Conservation (phyloP, 2,113 vertebrate species). For the Odontophorus gujanensis region DNA sequence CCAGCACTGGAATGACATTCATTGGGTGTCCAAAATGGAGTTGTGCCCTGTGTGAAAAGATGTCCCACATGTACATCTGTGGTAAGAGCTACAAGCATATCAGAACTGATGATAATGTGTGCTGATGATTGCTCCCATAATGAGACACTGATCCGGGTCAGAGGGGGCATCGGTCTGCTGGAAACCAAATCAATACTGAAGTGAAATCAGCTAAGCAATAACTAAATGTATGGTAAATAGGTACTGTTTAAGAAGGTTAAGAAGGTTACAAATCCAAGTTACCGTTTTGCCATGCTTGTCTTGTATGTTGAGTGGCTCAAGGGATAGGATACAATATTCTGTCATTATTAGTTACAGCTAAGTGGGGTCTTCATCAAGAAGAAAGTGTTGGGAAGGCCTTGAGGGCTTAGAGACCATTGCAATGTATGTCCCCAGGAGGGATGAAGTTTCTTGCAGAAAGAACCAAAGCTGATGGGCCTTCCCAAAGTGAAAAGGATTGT, state of each 20-base stretch:
- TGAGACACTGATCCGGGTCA: not conserved
- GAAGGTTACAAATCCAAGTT: not conserved
- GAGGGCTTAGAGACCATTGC: not conserved
- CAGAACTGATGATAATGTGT: not conserved
- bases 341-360: not conserved
- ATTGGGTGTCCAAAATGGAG: not conserved
- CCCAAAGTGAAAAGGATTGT: not conserved
- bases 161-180: not conserved
- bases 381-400: not conserved
- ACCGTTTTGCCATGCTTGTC: not conserved
- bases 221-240: not conserved
- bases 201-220: not conserved
- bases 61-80: not conserved
- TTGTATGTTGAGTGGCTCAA: not conserved
- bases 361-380: not conserved
- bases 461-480: not conserved
- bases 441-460: not conserved
- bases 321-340: not conserved
- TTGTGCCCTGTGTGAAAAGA: fast-evolving
- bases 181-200: not conserved
- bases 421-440: not conserved
- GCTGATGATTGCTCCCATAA: not conserved
- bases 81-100: not conserved
- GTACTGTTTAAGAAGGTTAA: not conserved
- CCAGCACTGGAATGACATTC: not conserved